A percentile compares a stretch with the other conserved stretches of the same genome.
Evolutionary conservation across 2,888 invertebrate species (phyloP).

Genomic region (Andrena marginata): DNA sequence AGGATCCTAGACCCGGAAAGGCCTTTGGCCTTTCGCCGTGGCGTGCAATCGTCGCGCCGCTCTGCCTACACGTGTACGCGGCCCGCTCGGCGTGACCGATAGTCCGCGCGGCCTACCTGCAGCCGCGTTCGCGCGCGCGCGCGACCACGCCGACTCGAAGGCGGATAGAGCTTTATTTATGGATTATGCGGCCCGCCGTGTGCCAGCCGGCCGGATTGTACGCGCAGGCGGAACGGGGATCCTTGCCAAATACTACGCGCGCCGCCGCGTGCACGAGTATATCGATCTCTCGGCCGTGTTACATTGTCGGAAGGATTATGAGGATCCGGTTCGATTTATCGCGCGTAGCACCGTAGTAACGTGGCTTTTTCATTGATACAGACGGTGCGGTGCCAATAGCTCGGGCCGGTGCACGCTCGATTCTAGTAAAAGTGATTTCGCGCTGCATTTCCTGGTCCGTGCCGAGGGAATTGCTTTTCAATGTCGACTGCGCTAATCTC

Average conservation of each 20-base stretch:
- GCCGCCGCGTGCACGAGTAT: slow-evolving; percentile 40
- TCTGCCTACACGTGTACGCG: slow-evolving; percentile 27
- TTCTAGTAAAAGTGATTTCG: too few species aligned
- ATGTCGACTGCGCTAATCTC: too few species aligned
- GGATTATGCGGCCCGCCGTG: slow-evolving; percentile 76
- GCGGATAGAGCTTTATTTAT: slow-evolving; percentile 78
- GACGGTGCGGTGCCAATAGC: background rate
- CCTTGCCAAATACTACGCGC: slow-evolving; percentile 63
- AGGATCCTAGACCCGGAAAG: slow-evolving; percentile 71
- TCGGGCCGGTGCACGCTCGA: too few species aligned
- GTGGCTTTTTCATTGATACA: background rate
- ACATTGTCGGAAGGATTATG: slow-evolving; percentile 42
- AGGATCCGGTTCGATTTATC: slow-evolving; percentile 9
- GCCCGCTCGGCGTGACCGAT: too few species aligned
- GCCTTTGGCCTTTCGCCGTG: slow-evolving; percentile 77
- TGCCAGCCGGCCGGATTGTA: slow-evolving; percentile 62
- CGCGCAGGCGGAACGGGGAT: slow-evolving; percentile 45
- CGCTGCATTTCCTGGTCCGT: too few species aligned
- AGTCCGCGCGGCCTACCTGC: slow-evolving; percentile 46
- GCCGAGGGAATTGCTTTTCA: too few species aligned
- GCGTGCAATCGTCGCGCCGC: slow-evolving; percentile 43
- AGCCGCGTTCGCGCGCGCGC: slow-evolving; percentile 56
- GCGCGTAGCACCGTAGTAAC: background rate
- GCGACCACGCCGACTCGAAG: slow-evolving; percentile 45
- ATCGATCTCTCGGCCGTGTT: slow-evolving; percentile 43